These are phyloP conservation scores for Drosophila anceps DNA, from an alignment of 2,888 invertebrate genomes.

Conservation along the genomic window DNA sequence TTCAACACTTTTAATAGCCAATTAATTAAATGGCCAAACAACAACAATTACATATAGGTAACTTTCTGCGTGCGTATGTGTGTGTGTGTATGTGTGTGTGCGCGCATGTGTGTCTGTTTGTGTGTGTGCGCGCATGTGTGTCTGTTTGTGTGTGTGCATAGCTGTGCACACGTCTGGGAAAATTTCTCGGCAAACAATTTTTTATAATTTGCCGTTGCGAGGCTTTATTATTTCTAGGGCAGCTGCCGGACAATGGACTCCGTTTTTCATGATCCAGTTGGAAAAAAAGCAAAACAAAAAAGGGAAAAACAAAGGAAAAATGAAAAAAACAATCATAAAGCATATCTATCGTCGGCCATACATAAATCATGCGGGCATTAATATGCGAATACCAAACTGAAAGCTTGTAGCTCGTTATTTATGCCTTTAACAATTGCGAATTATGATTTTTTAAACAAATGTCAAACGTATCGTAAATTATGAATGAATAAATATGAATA, in stretches of 20 bases:
- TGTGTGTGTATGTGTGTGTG: background rate
- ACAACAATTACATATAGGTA: conserved; percentile 45
- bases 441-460: conserved; percentile 56
- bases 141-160: conserved; percentile 2
- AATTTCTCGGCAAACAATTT: conserved; percentile 57
- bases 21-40: conserved; percentile 71
- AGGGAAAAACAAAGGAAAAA: background rate
- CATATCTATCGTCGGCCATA: conserved; percentile 27
- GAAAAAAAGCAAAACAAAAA: background rate
- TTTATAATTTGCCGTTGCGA: conserved; percentile 54
- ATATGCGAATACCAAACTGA: conserved; percentile 39
- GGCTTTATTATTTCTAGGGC: conserved; percentile 55
- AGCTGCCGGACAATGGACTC: conserved; percentile 30
- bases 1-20: conserved; percentile 78
- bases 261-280: background rate
- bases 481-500: conserved; percentile 42
- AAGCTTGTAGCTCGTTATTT: conserved; percentile 45
- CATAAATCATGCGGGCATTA: conserved; percentile 66
- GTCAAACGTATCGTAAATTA: conserved; percentile 32
- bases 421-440: conserved; percentile 51
- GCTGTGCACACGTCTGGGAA: conserved; percentile 25
- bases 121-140: conserved; percentile 3
- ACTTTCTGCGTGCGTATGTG: background rate
- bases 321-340: conserved; percentile 15
- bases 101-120: background rate